Conservation (phyloP, 2,113 vertebrate species). For the Falco punctatus region DNA sequence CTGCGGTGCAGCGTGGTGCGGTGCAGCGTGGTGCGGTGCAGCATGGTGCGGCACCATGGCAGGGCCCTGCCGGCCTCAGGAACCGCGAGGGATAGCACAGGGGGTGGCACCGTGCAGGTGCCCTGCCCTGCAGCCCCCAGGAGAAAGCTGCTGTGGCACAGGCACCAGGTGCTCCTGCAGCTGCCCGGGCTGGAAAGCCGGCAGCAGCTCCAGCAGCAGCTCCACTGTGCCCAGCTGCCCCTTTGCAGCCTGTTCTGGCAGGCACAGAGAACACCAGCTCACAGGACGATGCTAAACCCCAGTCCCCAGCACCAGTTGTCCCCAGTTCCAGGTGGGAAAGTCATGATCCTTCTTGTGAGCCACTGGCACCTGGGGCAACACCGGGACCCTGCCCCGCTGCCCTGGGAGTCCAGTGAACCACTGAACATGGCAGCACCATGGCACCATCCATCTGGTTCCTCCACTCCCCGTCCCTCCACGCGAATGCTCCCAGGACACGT, state of each 20-base stretch:
- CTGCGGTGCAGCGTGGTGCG: too few species aligned
- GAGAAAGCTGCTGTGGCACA: not conserved
- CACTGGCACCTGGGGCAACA: not conserved
- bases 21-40: not conserved
- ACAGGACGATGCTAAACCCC: not conserved
- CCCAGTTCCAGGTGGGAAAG: not conserved
- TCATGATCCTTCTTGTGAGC: not conserved
- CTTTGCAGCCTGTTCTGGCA: not conserved
- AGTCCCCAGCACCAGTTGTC: not conserved
- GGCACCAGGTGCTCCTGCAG: not conserved
- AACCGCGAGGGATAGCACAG: not conserved
- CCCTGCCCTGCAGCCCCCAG: not conserved
- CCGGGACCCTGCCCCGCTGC: not conserved
- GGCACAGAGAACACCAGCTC: not conserved
- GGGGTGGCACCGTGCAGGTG: fast-evolving
- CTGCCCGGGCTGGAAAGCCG: too few species aligned
- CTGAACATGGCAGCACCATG: fast-evolving
- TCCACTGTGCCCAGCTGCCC: not conserved
- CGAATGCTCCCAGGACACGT: fast-evolving
- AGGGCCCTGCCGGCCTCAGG: fast-evolving
- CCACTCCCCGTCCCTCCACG: not conserved
- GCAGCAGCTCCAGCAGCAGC: not conserved
- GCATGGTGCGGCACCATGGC: fast-evolving
- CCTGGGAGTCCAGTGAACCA: not conserved
- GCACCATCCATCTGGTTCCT: not conserved